Base-by-base conservation (phyloP, 2,888 invertebrate species). In the Rhamphomyia laevipes region DNA sequence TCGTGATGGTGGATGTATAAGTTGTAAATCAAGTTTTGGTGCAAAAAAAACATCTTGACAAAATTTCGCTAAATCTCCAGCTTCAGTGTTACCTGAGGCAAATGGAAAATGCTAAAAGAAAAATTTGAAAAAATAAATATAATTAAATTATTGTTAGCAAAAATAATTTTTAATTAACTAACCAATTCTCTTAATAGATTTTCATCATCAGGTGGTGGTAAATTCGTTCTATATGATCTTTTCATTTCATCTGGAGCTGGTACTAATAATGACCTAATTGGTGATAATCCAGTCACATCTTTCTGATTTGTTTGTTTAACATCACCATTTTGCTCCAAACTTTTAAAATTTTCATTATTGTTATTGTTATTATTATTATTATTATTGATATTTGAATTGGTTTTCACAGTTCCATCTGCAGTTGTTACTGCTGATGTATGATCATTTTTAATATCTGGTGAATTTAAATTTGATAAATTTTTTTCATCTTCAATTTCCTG, bases 31-130 rank as follows among this genome's bases (percentile, higher is more conserved):
- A n/a, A 67, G 46, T 3, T 66, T 68, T 0, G 71, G 72, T 4
- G 72, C 72, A 54, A 68, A 61, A 52, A 68, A 69, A 53, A 71
- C 71, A 47, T 72, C 71, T 18, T 71, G 61, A 57, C 69, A 71
- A 56, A 72, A 72, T 51, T 65, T 69, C 4, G 71, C 71, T 55
- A 72, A 59, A 53, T 72, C 72, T 41, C 66, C 68, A 37, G 68
- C 66, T 47, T 68, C 69, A 40, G 70, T 66, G 17, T 63, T 64
- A 50, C 64, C 64, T 41, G 65, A 66, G 43, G 72, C 72, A 51
- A 72, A 72, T n/a, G 72, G 72, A 51, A 71, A 71, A 47, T 67
- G 65, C 59, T 61, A 49, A 37, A 55, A 58, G 33, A 21, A 37
- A 51, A 51, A 50, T 16, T 45, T 51, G 37, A 47, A 21, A 47